Base-by-base conservation (phyloP, 2,888 invertebrate genomes). In the Watsonalla binaria region DNA sequence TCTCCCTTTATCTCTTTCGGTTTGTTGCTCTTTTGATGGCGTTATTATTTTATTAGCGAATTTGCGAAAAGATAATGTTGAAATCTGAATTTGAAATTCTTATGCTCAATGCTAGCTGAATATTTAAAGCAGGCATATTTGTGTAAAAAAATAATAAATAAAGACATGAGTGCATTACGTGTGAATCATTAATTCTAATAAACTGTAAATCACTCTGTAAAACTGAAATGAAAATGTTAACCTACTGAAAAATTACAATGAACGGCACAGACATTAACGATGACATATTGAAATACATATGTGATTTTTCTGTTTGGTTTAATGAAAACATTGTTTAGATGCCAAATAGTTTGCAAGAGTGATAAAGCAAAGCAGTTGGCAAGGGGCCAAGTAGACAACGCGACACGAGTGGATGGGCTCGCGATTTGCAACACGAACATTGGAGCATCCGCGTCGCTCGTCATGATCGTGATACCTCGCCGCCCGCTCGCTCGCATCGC, bases 1-100 rank as follows among this genome's bases (percentile, higher is more conserved):
- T 86, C 82, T 80, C 83, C 84, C 88, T 89, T 89, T 90, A 90
- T 90, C 86, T 89, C 83, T 86, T 84, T 89, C 81, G 87, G 86
- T 90, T 87, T 88, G 86, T 85, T 89, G 85, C 82, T 86, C 80
- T 84, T 85, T 85, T 87, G 82, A 85, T 80, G 78, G 75, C 71
- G 80, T 84, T 88, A 85, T 87, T 88, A 86, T 89, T 89, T 87
- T 86, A 88, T 88, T 85, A 82, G 78, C 68, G 73, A 80, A 75
- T 80, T 67, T 65, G 57, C 62, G 74, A 74, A 42, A 42, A 42
- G 42, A 42, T 8, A 42, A 42, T 42, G 42, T 42, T 42, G 11
- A 42, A 42, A 42, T 42, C 42, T 11, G 42, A 42, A 11, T 42
- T 42, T 42, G 8, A 42, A 11, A 8, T 11, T 42, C 5, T 11